Evolutionary conservation across 2,888 invertebrate genomes (phyloP), one percentile per base, ranked within the genome.

Genomic region (Oxyscelio sp.): DNA sequence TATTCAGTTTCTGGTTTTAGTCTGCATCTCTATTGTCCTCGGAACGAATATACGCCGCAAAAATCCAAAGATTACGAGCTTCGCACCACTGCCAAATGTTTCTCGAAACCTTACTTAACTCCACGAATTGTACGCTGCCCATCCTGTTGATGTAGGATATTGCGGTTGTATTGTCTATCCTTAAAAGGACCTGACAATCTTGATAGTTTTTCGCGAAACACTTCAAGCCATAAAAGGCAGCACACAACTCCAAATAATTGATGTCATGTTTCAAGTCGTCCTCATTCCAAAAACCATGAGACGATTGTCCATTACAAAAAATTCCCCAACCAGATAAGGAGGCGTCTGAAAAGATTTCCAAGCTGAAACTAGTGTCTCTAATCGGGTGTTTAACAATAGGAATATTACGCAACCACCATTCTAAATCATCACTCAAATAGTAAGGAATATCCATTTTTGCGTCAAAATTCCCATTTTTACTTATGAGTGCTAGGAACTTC

Each of bases 151-250:
- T n/a, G n/a, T n/a, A n/a, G n/a, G n/a, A n/a, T n/a, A n/a, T n/a
- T n/a, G n/a, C n/a, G 0, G 73, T 83, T 1, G 85, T 83, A 65
- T 87, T 85, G 38, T 85, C 85, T 13, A 87, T 38, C 9, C 74
- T 22, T 0, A 87, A 56, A 13, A 87, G 21, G 38, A 87, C 68
- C 17, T 78, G 40, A 43, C 73, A 83, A 54, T 85, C n/a, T 52
- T 6, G 0, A 40, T 27, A 9, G n/a, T 34, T n/a, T 45, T 54
- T 15, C 5, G 73, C 83, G 48, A 79, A 85, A 45, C 73, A 83
- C 61, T 86, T 70, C 2, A 83, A 34, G 4, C 61, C 79, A 4
- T 63, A 54, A 54, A 65, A 68, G 13, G 63, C 78, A 0, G 85
- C 86, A 66, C 52, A 1, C 8, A 85, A 17, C 21, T 86, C 82